Evolutionary conservation across 2,797 vertebrate genomes (phyloP).

Genomic region (Podarcis lilfordi): DNA sequence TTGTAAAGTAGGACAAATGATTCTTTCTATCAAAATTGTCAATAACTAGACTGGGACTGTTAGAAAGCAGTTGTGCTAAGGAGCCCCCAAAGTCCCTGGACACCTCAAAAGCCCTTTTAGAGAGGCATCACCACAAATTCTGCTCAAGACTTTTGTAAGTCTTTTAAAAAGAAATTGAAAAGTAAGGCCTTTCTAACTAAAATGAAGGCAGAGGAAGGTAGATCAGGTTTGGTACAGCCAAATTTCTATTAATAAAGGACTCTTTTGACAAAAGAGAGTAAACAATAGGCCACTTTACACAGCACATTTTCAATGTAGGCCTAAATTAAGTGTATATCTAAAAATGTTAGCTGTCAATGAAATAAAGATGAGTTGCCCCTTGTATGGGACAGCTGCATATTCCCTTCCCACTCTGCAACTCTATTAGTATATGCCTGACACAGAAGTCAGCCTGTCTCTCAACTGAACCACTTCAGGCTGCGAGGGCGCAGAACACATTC

Average conservation of each 20-base stretch:
- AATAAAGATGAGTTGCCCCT: background rate
- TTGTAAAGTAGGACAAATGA: conserved; percentile 3
- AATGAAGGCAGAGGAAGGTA: background rate
- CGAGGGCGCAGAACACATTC: too few species aligned
- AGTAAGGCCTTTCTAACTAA: background rate
- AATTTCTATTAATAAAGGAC: background rate
- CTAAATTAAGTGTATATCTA: background rate
- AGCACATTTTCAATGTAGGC: background rate
- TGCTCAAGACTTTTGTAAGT: conserved; percentile 8
- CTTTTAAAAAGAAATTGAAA: conserved; percentile 16
- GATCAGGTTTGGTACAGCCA: background rate
- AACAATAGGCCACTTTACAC: background rate
- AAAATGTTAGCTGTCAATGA: background rate
- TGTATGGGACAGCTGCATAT: too few species aligned
- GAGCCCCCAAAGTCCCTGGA: background rate
- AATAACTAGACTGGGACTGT: background rate
- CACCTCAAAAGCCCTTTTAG: background rate
- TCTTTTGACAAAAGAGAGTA: background rate
- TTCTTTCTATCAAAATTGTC: conserved; percentile 13
- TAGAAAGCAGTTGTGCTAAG: background rate
- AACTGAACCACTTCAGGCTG: too few species aligned
- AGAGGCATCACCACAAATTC: conserved; percentile 8
- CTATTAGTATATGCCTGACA: too few species aligned
- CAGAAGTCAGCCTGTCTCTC: too few species aligned
- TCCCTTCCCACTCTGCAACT: too few species aligned